A percentile compares a stretch with the other conserved stretches of the same genome.
Evolutionary conservation across 2,888 invertebrate genomes (phyloP).

Genomic region (Pollenia amentaria): DNA sequence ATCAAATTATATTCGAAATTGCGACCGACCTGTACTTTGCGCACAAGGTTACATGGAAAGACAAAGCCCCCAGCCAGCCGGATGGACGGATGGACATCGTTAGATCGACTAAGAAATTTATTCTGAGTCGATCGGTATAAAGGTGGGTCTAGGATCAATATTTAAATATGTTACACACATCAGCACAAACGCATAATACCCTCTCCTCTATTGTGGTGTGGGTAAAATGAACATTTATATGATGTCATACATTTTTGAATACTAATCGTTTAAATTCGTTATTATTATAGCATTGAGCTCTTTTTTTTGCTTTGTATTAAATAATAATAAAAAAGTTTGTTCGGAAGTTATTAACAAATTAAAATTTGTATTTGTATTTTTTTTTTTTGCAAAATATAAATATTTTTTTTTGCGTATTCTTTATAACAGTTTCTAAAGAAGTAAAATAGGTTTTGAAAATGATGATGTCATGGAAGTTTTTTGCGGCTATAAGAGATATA

Average conservation of each 20-base stretch:
- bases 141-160: too few species aligned
- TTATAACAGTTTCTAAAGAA: constrained; percentile 34
- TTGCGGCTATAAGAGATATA: not conserved
- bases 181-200: too few species aligned
- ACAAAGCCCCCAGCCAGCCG: too few species aligned
- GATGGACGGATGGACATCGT: too few species aligned
- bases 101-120: too few species aligned
- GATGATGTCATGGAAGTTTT: constrained; percentile 73
- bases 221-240: constrained; percentile 18
- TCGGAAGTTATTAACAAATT: constrained; percentile 24
- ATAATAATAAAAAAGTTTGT: not conserved
- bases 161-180: too few species aligned
- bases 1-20: too few species aligned
- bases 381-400: constrained; percentile 36
- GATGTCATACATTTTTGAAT: constrained; percentile 64
- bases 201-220: too few species aligned
- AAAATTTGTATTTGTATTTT: constrained; percentile 10
- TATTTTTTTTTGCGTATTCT: constrained; percentile 15
- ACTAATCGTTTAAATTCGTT: constrained; percentile 16
- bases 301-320: constrained; percentile 10
- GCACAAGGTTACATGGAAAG: too few species aligned
- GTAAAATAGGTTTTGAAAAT: constrained; percentile 56
- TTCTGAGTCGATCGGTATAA: too few species aligned
- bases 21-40: too few species aligned
- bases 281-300: not conserved